Conservation (phyloP, 2,888 invertebrate genomes). For the Oligia latruncula region DNA sequence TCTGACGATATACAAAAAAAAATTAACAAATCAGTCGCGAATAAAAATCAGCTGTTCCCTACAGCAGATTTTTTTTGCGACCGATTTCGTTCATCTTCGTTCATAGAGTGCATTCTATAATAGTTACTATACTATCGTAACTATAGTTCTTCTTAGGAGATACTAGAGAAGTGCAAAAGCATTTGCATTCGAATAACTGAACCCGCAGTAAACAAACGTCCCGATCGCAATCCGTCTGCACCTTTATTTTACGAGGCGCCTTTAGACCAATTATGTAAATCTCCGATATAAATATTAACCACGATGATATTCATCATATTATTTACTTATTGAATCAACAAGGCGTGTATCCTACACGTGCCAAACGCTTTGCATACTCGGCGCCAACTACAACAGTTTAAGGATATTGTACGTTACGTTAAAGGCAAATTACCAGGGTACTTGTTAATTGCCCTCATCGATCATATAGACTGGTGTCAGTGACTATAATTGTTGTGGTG, state of each 20-base stretch:
- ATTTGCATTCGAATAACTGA: background rate
- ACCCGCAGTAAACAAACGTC: background rate
- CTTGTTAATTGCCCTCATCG: conserved; percentile 56
- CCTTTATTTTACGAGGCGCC: conserved; percentile 7
- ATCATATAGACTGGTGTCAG: conserved; percentile 55
- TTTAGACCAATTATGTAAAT: conserved; percentile 39
- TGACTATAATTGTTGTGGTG: conserved; percentile 40
- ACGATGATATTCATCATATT: conserved; percentile 33
- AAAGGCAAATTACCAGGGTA: conserved; percentile 41
- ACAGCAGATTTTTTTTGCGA: too few relatives aligned
- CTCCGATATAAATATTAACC: conserved; percentile 15
- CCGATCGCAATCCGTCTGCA: background rate
- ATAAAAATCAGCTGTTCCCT: too few relatives aligned
- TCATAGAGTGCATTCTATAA: background rate
- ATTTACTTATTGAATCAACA: conserved; percentile 49
- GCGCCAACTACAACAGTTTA: conserved; percentile 49
- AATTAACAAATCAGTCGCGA: too few relatives aligned
- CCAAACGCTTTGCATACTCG: conserved; percentile 50
- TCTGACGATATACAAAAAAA: too few relatives aligned
- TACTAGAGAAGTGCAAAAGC: background rate
- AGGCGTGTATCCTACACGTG: conserved; percentile 40
- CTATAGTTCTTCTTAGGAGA: background rate
- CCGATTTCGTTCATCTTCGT: too few relatives aligned
- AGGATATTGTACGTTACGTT: conserved; percentile 34
- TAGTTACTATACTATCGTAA: background rate